phyloP scores from a whole-genome alignment of 2,888 invertebrate genomes.

The Drosophila sordidapex region DNA sequence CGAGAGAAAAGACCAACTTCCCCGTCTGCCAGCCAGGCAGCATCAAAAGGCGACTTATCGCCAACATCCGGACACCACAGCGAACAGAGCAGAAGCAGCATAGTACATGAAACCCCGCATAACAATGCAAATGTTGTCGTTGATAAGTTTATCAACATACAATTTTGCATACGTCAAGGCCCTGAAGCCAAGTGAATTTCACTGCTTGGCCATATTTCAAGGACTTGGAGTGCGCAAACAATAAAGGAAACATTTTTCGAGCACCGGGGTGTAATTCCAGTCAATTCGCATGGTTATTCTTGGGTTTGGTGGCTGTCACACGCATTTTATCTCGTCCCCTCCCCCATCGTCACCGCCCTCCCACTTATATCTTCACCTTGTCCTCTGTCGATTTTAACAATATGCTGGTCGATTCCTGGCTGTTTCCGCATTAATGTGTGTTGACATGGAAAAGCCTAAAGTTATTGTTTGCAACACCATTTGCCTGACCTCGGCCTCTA shows the following conservation, averaged over 20 bases:
- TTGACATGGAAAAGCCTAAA: slow-evolving; percentile 75
- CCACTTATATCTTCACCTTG: slow-evolving; percentile 10
- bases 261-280: background rate
- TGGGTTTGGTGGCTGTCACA: slow-evolving; percentile 15
- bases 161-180: slow-evolving; percentile 72
- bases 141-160: slow-evolving; percentile 70
- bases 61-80: slow-evolving; percentile 31
- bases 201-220: background rate
- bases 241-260: slow-evolving; percentile 30
- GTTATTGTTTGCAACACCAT: slow-evolving; percentile 68
- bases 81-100: background rate
- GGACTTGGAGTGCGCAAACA: slow-evolving; percentile 42
- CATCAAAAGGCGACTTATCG: slow-evolving; percentile 45
- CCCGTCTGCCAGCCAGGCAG: slow-evolving; percentile 5
- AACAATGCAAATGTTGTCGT: slow-evolving; percentile 59
- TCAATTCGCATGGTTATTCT: slow-evolving; percentile 10
- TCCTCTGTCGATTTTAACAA: slow-evolving; percentile 26
- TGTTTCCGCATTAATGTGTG: slow-evolving; percentile 65
- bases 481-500: slow-evolving; percentile 45
- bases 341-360: background rate
- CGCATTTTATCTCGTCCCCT: slow-evolving; percentile 15
- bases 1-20: slow-evolving; percentile 29
- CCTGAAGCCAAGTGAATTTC: slow-evolving; percentile 23
- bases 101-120: slow-evolving; percentile 23
- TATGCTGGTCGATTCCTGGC: slow-evolving; percentile 31